Evolutionary conservation across 2,113 vertebrate genomes (phyloP).

Genomic region (Rafetus swinhoei): DNA sequence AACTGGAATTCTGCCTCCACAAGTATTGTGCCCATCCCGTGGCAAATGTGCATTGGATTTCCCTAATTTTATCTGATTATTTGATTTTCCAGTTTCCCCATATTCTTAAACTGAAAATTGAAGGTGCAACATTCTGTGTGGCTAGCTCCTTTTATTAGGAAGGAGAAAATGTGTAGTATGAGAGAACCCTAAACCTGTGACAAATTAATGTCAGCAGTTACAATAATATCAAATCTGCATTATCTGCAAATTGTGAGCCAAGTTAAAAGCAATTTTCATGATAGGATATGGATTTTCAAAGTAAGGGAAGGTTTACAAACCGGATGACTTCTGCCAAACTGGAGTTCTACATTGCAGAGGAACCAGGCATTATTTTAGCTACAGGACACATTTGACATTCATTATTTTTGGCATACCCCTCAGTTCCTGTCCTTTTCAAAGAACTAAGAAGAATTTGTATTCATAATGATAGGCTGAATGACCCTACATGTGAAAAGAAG

Average conservation of each 20-base stretch:
- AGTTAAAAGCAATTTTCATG: not conserved
- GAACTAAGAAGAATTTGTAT: constrained; percentile 41
- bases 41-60: not conserved
- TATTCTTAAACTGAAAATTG: not conserved
- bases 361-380: constrained; percentile 54
- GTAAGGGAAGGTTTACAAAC: constrained; percentile 10
- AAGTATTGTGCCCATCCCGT: accelerated
- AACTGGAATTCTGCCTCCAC: not conserved
- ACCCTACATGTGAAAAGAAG: constrained; percentile 43
- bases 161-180: not conserved
- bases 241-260: not conserved
- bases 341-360: constrained; percentile 16
- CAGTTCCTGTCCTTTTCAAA: constrained; percentile 70
- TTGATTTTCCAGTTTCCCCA: not conserved
- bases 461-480: constrained; percentile 52
- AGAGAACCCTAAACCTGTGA: not conserved
- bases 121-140: not conserved
- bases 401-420: constrained; percentile 60
- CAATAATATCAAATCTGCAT: not conserved
- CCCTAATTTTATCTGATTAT: not conserved
- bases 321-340: constrained; percentile 12
- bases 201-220: not conserved
- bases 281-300: not conserved
- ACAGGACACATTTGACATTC: constrained; percentile 60
- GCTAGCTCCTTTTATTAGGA: not conserved